Evolutionary conservation across 2,113 vertebrate genomes (phyloP), one percentile per base, ranked within the genome.

Genomic region (Sinocyclocheilus grahami): DNA sequence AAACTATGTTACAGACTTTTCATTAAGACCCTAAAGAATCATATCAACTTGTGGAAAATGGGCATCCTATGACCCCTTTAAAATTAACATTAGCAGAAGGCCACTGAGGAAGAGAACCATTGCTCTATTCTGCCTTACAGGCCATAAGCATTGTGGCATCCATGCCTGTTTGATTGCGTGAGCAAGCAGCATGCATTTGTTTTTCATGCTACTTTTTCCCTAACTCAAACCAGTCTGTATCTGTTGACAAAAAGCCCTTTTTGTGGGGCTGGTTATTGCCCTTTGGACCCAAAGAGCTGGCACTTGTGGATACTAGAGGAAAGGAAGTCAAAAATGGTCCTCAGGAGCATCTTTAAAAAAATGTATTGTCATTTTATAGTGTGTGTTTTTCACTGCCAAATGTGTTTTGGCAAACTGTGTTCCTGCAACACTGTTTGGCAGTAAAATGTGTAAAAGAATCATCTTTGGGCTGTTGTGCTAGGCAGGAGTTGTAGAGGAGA

Each of bases 251-350:
- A 83, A 86, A 81, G 78, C 60, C 77, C 53, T 72, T 42, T 82
- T 84, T 84, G 69, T 55, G 80, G 85, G 89, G 86, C 91, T 92
- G 88, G 89, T 90, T 93, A 93, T 90, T 92, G 90, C 87, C 89
- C 89, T 86, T 88, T 90, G 90, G 85, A 42, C 84, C 72, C 76
- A 77, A 82, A 85, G 60, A 81, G 84, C 88, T 91, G 89, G 86
- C 90, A 87, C 92, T 93, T 90, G 92, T 91, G 90, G 89, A 94
- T 91, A 90, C 89, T 90, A 87, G 93, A 93, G 94, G 93, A 94
- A 95, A 90, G 91, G 84, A 87, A 90, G 90, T 90, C 89, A 91
- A 90, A 94, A 94, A 92, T 74, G 53, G 81, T 75, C 91, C 93
- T 94, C 94, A 84, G 53, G 92, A 93, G 93, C 88, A 86, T 93